These are phyloP conservation scores for Oryzias melastigma DNA, from an alignment of 2,113 vertebrate genomes.

Conservation along the genomic window DNA sequence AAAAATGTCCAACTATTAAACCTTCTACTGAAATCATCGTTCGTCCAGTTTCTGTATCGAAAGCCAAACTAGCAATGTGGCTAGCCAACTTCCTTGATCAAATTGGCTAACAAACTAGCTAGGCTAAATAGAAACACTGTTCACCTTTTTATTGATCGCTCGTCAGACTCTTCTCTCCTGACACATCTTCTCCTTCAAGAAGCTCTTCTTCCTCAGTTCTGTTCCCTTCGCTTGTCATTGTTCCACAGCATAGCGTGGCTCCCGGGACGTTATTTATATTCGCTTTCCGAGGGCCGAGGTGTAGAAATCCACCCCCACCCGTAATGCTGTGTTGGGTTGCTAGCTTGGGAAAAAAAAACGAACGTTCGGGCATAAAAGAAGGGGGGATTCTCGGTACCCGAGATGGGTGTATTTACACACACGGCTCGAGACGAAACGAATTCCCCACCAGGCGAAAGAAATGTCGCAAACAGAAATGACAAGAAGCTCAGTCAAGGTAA, in stretches of 20 bases:
- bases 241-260: constrained; percentile 20
- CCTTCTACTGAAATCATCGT: constrained; percentile 18
- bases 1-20: neutral
- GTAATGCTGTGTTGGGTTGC: constrained; percentile 17
- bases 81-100: constrained; percentile 58
- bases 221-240: constrained; percentile 30
- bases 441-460: neutral
- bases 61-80: constrained; percentile 34
- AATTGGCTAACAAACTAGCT: constrained; percentile 48
- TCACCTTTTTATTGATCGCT: constrained; percentile 14
- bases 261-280: constrained; percentile 16
- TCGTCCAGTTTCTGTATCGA: constrained; percentile 35
- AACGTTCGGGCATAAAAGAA: constrained; percentile 16
- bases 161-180: constrained; percentile 16
- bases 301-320: constrained; percentile 59
- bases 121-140: constrained; percentile 15
- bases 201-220: constrained; percentile 11
- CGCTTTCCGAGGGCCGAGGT: constrained; percentile 33
- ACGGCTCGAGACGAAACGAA: neutral
- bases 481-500: constrained; percentile 26
- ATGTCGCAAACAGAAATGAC: constrained; percentile 20
- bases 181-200: constrained; percentile 3
- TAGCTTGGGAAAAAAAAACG: constrained; percentile 52
- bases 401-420: neutral
- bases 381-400: constrained; percentile 15